Evolutionary conservation across 2,888 invertebrate species (phyloP), one percentile per base, ranked within the genome.

Genomic region (Drosophila eohydei): DNA sequence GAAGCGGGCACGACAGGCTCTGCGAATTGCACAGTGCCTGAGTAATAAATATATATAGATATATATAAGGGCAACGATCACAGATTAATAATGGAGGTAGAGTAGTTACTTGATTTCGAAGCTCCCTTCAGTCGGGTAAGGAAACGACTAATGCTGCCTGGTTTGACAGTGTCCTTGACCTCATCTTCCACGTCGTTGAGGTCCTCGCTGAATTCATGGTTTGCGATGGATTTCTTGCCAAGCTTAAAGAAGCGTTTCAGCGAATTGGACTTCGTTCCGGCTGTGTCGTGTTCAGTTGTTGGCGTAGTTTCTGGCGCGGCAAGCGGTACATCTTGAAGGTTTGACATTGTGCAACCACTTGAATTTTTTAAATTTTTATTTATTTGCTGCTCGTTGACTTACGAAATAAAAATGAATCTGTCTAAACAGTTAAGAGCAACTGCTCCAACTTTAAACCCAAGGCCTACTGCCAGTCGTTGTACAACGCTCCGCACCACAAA

Each of bases 191-290:
- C 1, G 4, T 66, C 73, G 32, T 8, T 32, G 0, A 14, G 50
- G 4, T 70, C 73, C 4, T 68, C 78, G 26, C 12, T 46, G 5
- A 60, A 28, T 0, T 61, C 71, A 5, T 54, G 46, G 2, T 32
- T 21, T 1, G 46, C 32, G 6, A 40, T 48, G 0, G 71, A 36
- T 21, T 79, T 89, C 61, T 80, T 88, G 51, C 78, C 59, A 12
- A 90, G 44, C 55, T 89, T 90, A 34, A 91, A 91, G 70, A 92
- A 89, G n/a, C 92, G 88, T 30, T 90, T 91, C 16, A 91, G 64
- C 3, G 90, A 83, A 66, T 71, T 85, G 2, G 80, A 46, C 50
- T 88, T 90, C 34, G 72, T 34, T 5, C 41, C 50, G 9, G 50
- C 14, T n/a, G 75, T 67, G 8, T 82, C 81, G 5, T 69, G 48